Percentiles rank a stretch among this genome's conserved stretches.
Conservation (phyloP, 53 echinoderm and acorn worm species). For the Holothuria leucospilota region DNA sequence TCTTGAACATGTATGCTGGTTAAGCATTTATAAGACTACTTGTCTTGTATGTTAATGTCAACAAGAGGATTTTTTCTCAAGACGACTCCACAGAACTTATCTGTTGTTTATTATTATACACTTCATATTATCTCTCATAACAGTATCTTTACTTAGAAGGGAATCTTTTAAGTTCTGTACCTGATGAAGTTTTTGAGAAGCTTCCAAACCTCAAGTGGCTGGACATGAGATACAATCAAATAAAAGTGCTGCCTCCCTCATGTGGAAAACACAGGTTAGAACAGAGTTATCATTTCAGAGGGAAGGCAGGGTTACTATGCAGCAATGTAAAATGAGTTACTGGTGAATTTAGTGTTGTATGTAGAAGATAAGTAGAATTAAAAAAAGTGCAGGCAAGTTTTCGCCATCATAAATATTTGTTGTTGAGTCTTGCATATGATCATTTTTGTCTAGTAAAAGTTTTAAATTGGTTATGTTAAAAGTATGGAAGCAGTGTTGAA, state of each 20-base stretch:
- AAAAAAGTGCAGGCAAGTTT: not conserved
- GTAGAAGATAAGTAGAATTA: not conserved
- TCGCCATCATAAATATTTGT: not conserved
- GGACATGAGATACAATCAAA: constrained; percentile 87
- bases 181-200: constrained; percentile 77
- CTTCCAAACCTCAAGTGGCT: constrained; percentile 85
- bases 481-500: too few species aligned
- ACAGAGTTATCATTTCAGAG: not conserved
- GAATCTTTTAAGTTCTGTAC: constrained; percentile 72
- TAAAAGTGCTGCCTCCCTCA: constrained; percentile 72
- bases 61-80: too few species aligned
- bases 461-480: too few species aligned
- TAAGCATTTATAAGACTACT: too few species aligned
- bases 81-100: too few species aligned
- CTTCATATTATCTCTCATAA: not conserved
- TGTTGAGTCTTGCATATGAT: too few species aligned
- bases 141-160: constrained; percentile 95
- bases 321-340: too few species aligned
- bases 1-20: too few species aligned
- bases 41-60: too few species aligned
- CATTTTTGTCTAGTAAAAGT: too few species aligned
- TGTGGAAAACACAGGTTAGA: constrained; percentile 83
- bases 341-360: not conserved
- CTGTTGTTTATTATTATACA: too few species aligned
- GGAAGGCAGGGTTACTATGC: not conserved